A percentile compares a stretch with the other conserved stretches of the same genome.
These are phyloP conservation scores for Drosophila kuntzei DNA, from an alignment of 2,888 invertebrate species.

Conservation along the genomic window DNA sequence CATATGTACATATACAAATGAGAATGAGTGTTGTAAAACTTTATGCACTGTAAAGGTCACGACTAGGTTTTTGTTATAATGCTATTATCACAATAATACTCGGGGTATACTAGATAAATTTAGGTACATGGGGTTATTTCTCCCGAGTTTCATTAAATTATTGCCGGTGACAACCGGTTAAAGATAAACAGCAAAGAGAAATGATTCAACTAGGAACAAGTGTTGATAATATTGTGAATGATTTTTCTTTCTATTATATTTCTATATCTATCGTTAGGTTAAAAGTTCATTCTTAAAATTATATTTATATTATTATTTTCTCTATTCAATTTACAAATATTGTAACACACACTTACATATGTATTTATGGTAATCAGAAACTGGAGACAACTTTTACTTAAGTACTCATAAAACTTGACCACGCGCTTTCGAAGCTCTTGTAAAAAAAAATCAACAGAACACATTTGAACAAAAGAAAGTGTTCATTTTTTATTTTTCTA, in stretches of 20 bases:
- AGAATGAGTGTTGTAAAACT: conserved; percentile 17
- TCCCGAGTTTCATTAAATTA: conserved; percentile 22
- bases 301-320: too few relatives aligned
- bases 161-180: conserved; percentile 47
- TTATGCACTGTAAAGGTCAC: conserved; percentile 49
- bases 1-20: neutral
- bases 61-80: conserved; percentile 22
- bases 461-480: conserved; percentile 69
- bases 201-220: conserved; percentile 7
- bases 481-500: conserved; percentile 34
- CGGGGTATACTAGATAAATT: neutral
- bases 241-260: conserved; percentile 11
- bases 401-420: conserved; percentile 48
- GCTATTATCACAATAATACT: conserved; percentile 17
- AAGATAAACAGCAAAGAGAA: conserved; percentile 14
- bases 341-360: too few relatives aligned
- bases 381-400: conserved; percentile 57
- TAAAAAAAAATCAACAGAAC: conserved; percentile 39
- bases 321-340: too few relatives aligned
- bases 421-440: conserved; percentile 43
- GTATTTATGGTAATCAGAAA: conserved; percentile 23
- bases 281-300: neutral
- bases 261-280: neutral
- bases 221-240: conserved; percentile 1
- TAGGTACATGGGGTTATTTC: conserved; percentile 7